Conservation (phyloP, 2,888 invertebrate genomes). For the Cheiracanthium punctorium region DNA sequence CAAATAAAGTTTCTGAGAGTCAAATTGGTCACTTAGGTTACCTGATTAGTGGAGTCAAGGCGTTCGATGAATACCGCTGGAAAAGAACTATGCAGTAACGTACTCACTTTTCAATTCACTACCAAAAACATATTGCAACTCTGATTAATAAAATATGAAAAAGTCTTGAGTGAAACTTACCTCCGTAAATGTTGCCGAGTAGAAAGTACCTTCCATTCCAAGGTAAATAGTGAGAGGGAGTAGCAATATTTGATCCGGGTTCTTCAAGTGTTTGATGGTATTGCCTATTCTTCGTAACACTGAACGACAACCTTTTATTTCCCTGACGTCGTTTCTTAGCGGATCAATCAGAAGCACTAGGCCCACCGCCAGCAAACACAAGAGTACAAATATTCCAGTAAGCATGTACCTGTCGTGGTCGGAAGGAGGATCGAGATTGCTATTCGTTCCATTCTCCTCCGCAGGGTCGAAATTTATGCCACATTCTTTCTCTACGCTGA, state of each 20-base stretch:
- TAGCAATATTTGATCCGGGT: conserved; percentile 92
- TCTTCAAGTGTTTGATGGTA: conserved; percentile 88
- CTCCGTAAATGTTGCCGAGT: conserved; percentile 83
- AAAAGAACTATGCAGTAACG: too few species aligned
- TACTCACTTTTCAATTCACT: too few species aligned
- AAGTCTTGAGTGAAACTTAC: too few species aligned
- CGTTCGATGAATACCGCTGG: too few species aligned
- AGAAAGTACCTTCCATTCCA: conserved; percentile 98
- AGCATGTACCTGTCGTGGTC: conserved; percentile 91
- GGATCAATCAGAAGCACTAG: conserved; percentile 93
- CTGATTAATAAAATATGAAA: too few species aligned
- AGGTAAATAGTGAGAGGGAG: conserved; percentile 97
- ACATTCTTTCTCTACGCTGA: background rate
- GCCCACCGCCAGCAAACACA: conserved; percentile 88
- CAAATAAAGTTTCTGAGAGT: too few species aligned
- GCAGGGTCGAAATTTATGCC: conserved; percentile 17
- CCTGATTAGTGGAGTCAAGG: too few species aligned
- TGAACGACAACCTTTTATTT: background rate
- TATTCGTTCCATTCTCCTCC: conserved; percentile 65
- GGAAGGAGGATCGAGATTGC: conserved; percentile 86
- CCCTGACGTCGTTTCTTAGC: conserved; percentile 78
- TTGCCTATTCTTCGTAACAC: conserved; percentile 82
- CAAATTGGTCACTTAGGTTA: too few species aligned
- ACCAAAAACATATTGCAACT: too few species aligned
- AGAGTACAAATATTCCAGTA: conserved; percentile 90